Percentiles rank a stretch among this genome's conserved stretches.
phyloP scores from a whole-genome alignment of 2,113 vertebrate genomes.

The Cephalophus harveyi region DNA sequence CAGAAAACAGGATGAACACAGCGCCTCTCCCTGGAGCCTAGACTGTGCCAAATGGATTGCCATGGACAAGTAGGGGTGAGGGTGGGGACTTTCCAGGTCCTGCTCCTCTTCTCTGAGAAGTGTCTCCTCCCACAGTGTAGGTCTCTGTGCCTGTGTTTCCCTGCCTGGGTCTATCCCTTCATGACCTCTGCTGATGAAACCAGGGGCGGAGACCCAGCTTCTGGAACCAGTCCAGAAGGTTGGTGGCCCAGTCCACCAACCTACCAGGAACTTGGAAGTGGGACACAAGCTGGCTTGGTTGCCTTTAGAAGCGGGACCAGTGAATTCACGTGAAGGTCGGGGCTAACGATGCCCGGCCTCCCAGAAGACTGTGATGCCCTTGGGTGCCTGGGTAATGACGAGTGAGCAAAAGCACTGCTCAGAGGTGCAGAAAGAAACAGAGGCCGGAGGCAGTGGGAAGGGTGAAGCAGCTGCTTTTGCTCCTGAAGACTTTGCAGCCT shows the following conservation, averaged over 20 bases:
- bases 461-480: not conserved
- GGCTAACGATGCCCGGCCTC: not conserved
- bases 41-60: not conserved
- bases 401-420: not conserved
- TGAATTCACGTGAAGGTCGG: not conserved
- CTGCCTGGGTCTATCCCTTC: not conserved
- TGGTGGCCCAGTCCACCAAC: not conserved
- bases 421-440: not conserved
- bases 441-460: not conserved
- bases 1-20: not conserved
- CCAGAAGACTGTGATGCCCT: not conserved
- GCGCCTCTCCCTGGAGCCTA: not conserved
- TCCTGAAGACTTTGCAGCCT: not conserved
- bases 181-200: conserved; percentile 33
- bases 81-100: not conserved
- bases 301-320: conserved; percentile 34
- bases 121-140: not conserved
- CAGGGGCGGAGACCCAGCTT: conserved; percentile 8
- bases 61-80: not conserved
- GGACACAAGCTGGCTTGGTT: conserved; percentile 4
- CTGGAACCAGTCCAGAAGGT: conserved; percentile 20
- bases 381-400: not conserved
- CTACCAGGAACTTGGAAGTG: conserved; percentile 45
- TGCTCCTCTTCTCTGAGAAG: not conserved
- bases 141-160: not conserved